Evolutionary conservation across 2,797 vertebrate species (phyloP).

Genomic region (Mormyrus proboscirostris): DNA sequence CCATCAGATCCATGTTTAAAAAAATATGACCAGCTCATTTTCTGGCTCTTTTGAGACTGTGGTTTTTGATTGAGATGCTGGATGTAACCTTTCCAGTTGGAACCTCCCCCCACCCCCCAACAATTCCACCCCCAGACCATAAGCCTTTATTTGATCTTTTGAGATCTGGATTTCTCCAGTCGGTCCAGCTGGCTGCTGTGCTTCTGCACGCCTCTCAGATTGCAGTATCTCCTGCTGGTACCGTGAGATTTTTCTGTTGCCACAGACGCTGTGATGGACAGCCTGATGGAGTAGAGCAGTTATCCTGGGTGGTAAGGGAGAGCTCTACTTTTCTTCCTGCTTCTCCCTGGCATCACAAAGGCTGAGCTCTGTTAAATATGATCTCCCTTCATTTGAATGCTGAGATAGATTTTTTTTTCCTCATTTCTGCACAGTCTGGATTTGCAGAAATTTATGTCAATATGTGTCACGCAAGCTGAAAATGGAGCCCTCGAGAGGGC

Average conservation of each 20-base stretch:
- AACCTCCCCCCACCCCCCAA: background rate
- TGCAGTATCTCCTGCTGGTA: constrained; percentile 4
- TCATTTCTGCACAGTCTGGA: background rate
- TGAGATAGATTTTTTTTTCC: background rate
- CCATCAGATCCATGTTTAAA: background rate
- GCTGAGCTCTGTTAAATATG: background rate
- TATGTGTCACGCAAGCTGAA: background rate
- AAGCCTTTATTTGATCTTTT: background rate
- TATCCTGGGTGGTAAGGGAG: constrained; percentile 18
- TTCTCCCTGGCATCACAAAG: background rate
- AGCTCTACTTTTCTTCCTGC: background rate
- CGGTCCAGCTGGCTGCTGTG: background rate
- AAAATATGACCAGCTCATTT: background rate
- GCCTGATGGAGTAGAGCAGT: constrained; percentile 38
- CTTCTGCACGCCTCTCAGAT: background rate
- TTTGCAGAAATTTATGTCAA: constrained; percentile 6
- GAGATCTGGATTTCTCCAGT: background rate
- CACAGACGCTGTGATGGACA: constrained; percentile 40
- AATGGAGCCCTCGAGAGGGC: background rate
- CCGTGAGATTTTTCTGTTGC: background rate
- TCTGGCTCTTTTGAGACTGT: background rate
- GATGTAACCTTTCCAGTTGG: background rate
- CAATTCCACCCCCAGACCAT: background rate
- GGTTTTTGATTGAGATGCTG: background rate
- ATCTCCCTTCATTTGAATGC: constrained; percentile 10